Percentiles rank a stretch among this genome's conserved stretches.
Evolutionary conservation across 2,888 invertebrate genomes (phyloP).

Genomic region (Cetonia aurata): DNA sequence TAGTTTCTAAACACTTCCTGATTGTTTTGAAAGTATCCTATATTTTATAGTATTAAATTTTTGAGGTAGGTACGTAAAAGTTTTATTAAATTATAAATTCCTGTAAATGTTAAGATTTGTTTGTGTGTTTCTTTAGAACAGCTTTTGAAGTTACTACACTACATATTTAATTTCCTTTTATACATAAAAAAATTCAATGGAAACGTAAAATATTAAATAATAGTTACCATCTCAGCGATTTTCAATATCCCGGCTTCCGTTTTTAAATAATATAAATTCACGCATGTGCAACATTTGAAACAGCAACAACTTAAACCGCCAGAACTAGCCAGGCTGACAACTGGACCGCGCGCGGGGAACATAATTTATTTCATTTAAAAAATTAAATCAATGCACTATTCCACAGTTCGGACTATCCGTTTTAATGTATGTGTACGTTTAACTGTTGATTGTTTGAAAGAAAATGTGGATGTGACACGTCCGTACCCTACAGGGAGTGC

Average conservation of each 20-base stretch:
- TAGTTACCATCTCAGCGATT: conserved; percentile 80
- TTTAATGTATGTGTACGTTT: neutral
- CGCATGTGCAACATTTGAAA: conserved; percentile 82
- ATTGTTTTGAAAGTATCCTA: too few relatives aligned
- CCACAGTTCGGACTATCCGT: neutral
- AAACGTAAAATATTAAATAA: neutral
- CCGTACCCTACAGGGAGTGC: conserved; percentile 24
- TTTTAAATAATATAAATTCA: conserved; percentile 81
- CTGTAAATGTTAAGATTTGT: too few relatives aligned
- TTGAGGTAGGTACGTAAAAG: too few relatives aligned
- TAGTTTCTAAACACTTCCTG: conserved; percentile 8
- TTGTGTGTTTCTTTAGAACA: too few relatives aligned
- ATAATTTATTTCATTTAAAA: conserved; percentile 46
- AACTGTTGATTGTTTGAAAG: conserved; percentile 6
- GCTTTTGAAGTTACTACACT: too few relatives aligned
- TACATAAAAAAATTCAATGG: too few relatives aligned
- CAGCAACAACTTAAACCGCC: conserved; percentile 78
- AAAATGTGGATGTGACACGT: conserved; percentile 17
- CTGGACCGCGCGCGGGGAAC: conserved; percentile 68
- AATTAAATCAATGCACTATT: neutral
- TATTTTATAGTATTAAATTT: too few relatives aligned
- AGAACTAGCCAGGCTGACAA: conserved; percentile 65
- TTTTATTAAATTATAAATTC: too few relatives aligned
- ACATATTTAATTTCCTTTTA: too few relatives aligned
- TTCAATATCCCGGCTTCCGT: conserved; percentile 81